Conservation (phyloP, 2,888 invertebrate species). For the Agriopis leucophaearia region DNA sequence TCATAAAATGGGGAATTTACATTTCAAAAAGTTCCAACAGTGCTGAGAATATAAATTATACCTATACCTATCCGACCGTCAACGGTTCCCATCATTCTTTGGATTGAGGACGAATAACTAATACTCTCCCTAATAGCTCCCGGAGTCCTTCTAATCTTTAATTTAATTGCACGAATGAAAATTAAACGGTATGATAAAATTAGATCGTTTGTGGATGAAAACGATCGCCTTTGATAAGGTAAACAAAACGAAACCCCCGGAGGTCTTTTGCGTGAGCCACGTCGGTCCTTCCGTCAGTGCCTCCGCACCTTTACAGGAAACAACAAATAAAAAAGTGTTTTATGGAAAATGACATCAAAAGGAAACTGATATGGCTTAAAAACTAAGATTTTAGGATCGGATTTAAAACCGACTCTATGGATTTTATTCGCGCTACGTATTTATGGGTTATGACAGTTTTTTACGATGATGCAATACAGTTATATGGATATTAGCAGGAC, state of each 20-base stretch:
- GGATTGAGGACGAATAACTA: constrained; percentile 33
- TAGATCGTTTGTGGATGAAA: constrained; percentile 57
- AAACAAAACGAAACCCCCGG: constrained; percentile 55
- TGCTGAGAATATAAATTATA: constrained; percentile 49
- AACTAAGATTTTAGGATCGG: constrained; percentile 2
- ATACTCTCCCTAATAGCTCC: constrained; percentile 33
- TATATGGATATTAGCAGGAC: too few species aligned
- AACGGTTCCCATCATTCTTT: constrained; percentile 28
- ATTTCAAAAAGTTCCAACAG: constrained; percentile 53
- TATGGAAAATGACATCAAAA: constrained; percentile 45
- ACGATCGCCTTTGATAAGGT: constrained; percentile 60
- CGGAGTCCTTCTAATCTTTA: constrained; percentile 47
- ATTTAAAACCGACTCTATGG: background rate
- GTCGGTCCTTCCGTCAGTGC: constrained; percentile 44
- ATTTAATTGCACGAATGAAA: constrained; percentile 55
- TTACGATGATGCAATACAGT: too few species aligned
- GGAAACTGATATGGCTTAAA: constrained; percentile 35
- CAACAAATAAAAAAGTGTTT: constrained; percentile 55
- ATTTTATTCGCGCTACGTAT: background rate
- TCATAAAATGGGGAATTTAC: constrained; percentile 58
- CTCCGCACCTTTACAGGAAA: constrained; percentile 45
- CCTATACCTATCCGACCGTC: constrained; percentile 30
- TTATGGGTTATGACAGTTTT: background rate
- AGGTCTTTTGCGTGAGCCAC: constrained; percentile 37
- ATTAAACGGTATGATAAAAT: constrained; percentile 51